A percentile compares a stretch with the other conserved stretches of the same genome.
phyloP scores from a whole-genome alignment of 2,113 vertebrate genomes.

The Chroicocephalus ridibundus region DNA sequence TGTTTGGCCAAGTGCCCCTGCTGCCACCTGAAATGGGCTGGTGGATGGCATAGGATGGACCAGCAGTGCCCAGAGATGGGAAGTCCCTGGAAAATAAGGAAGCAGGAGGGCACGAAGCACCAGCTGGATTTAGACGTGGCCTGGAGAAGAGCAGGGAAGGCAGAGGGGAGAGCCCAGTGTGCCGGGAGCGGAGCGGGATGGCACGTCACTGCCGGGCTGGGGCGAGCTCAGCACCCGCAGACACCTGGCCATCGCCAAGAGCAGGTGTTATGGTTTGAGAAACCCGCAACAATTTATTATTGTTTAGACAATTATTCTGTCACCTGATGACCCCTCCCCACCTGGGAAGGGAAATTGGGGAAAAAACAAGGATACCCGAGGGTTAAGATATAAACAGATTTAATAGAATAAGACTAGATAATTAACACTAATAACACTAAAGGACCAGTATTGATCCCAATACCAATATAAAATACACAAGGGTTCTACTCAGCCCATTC shows the following conservation, averaged over 20 bases:
- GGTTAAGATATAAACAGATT: neutral
- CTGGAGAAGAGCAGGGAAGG: neutral
- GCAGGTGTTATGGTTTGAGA: neutral
- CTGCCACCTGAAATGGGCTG: neutral
- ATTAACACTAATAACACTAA: neutral
- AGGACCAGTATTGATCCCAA: neutral
- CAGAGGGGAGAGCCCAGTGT: neutral
- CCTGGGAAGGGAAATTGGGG: neutral
- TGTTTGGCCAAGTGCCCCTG: neutral
- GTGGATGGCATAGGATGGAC: neutral
- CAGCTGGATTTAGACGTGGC: neutral
- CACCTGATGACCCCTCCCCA: neutral
- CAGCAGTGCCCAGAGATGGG: neutral
- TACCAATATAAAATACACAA: neutral
- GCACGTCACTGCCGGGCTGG: accelerated
- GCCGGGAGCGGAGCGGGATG: accelerated
- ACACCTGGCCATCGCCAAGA: accelerated
- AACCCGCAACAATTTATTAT: neutral
- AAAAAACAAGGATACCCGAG: neutral
- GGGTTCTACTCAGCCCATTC: neutral
- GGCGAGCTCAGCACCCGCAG: neutral
- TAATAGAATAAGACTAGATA: neutral
- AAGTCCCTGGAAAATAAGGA: neutral
- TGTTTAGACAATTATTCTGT: neutral
- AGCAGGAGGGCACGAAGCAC: accelerated